Evolutionary conservation across 1,140 invertebrate genomes (phyloP), one percentile per base, ranked within the genome.

Genomic region (Chlorops oryzae): DNA sequence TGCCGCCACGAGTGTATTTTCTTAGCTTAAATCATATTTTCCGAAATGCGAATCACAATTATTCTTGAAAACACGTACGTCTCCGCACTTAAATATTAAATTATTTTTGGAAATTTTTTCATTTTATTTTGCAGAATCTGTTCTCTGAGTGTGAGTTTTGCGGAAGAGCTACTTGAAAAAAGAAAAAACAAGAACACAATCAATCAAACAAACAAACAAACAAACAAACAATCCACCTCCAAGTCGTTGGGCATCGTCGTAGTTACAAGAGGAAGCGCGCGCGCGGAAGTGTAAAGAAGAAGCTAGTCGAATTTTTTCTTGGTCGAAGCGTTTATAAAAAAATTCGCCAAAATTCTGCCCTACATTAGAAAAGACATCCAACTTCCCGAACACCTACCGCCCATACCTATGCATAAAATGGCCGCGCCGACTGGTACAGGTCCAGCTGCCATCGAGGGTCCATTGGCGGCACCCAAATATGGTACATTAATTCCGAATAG

Each of bases 401-500:
- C n/a, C n/a, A n/a, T 65, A 51, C 52, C 52, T 27, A 70, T 70
- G 66, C 66, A 70, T 46, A 70, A 70, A 23, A 68, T 71, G 45
- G 50, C 67, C 46, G 60, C 63, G 45, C 66, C 66, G 17, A 51
- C 43, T 40, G 65, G 62, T 21, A 42, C 64, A 34, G 55, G 65
- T 28, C 52, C 62, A 43, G 63, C 59, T 24, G 57, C 56, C 34
- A 38, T 72, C 37, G 69, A 72, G 28, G 76, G 75, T 17, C 75
- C 78, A n/a, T 73, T 76, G 23, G 75, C 81, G 52, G 83, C 82
- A 13, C 84, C 83, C 13, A 86, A 86, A 71, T 85, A 81, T 62
- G 86, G 86, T 44, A 88, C 86, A 35, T 74, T 89, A 38, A 89
- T 96, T 56, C 92, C 93, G 51, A 96, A 94, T 75, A 80, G 92